phyloP scores from a whole-genome alignment of 2,113 vertebrate genomes.

The Sigmodon hispidus region DNA sequence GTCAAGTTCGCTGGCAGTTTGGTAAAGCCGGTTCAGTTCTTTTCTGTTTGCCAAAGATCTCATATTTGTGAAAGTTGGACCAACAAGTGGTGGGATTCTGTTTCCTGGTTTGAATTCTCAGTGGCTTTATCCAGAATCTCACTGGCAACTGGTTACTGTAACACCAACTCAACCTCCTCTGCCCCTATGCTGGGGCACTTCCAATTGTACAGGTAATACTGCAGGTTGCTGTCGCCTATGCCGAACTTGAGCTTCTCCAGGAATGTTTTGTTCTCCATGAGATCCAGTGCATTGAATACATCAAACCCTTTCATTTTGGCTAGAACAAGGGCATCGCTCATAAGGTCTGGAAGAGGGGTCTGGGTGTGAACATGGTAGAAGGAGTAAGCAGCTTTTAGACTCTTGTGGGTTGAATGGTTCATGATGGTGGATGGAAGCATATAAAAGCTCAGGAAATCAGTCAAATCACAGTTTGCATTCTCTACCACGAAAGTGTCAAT shows the following conservation, averaged over 20 bases:
- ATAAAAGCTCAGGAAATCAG: slow-evolving; percentile 98
- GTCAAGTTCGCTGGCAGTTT: slow-evolving; percentile 62
- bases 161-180: slow-evolving; percentile 98
- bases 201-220: slow-evolving; percentile 99
- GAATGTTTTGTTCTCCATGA: slow-evolving; percentile 99
- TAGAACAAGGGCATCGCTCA: slow-evolving; percentile 97
- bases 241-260: slow-evolving; percentile 99
- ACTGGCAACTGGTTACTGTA: slow-evolving; percentile 91
- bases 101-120: slow-evolving; percentile 85
- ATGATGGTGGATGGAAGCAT: slow-evolving; percentile 99
- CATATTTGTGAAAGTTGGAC: slow-evolving; percentile 76
- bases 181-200: slow-evolving; percentile 99
- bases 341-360: slow-evolving; percentile 95
- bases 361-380: slow-evolving; percentile 99
- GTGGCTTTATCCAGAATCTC: slow-evolving; percentile 82
- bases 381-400: slow-evolving; percentile 98
- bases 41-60: slow-evolving; percentile 62
- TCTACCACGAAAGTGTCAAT: slow-evolving; percentile 97
- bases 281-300: slow-evolving; percentile 99
- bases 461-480: slow-evolving; percentile 91
- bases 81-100: slow-evolving; percentile 80
- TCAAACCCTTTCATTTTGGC: slow-evolving; percentile 99
- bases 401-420: slow-evolving; percentile 98
- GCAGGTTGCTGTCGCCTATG: slow-evolving; percentile 98
- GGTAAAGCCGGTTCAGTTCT: slow-evolving; percentile 55